phyloP scores from a whole-genome alignment of 2,113 vertebrate genomes.

The Acrocephalus arundinaceus region DNA sequence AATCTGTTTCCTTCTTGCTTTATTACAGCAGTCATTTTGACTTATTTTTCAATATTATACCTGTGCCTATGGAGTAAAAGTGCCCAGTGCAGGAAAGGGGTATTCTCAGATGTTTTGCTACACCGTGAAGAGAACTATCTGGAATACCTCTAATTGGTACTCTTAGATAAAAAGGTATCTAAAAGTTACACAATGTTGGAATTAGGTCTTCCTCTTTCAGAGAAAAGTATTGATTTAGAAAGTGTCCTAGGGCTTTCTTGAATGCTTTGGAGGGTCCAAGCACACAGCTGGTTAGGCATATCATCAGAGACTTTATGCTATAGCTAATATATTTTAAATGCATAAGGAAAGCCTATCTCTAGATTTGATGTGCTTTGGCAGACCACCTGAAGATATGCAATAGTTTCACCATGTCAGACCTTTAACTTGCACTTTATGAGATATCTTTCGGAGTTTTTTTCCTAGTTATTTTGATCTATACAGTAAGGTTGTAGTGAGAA shows the following conservation, averaged over 20 bases:
- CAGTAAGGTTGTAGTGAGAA: background rate
- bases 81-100: background rate
- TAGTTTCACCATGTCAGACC: background rate
- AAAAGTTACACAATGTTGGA: background rate
- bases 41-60: background rate
- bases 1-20: background rate
- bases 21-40: background rate
- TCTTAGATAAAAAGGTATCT: background rate
- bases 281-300: background rate
- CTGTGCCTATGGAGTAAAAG: background rate
- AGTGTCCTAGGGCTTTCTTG: background rate
- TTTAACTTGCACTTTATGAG: background rate
- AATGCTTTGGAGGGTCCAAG: background rate
- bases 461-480: background rate
- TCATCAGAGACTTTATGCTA: background rate
- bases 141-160: background rate
- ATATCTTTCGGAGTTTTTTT: background rate
- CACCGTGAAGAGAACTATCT: background rate
- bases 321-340: background rate
- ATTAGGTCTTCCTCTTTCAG: background rate
- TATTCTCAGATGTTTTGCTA: background rate
- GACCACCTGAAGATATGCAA: background rate
- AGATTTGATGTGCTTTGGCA: background rate
- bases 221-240: background rate
- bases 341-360: background rate